These are phyloP conservation scores for Eueides isabella DNA, from an alignment of 1,140 invertebrate species.

Conservation along the genomic window DNA sequence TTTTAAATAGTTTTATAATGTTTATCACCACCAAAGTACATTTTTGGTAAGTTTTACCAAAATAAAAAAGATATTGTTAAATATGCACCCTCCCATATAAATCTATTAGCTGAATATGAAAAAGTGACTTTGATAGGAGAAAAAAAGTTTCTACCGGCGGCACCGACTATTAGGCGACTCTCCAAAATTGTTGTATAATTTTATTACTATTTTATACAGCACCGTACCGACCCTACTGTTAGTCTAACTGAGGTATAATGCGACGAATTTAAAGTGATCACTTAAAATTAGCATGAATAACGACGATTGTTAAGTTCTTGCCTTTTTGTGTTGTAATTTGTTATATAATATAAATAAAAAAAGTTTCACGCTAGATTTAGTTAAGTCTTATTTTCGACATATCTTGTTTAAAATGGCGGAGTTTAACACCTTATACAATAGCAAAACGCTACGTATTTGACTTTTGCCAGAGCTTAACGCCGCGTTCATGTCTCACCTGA, in stretches of 20 bases:
- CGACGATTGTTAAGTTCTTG: not conserved
- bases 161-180: slow-evolving; percentile 12
- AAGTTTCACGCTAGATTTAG: not conserved
- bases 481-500: too few species aligned
- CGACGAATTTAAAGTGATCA: slow-evolving; percentile 16
- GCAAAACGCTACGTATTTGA: too few species aligned
- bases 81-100: slow-evolving; percentile 7
- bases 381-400: too few species aligned
- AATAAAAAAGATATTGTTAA: not conserved
- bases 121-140: not conserved
- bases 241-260: slow-evolving; percentile 19
- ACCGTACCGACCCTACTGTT: slow-evolving; percentile 7
- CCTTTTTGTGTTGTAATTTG: not conserved
- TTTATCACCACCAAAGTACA: not conserved
- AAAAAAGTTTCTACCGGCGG: not conserved
- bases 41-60: not conserved
- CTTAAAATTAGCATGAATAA: slow-evolving; percentile 15
- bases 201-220: slow-evolving; percentile 22
- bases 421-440: too few species aligned
- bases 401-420: too few species aligned
- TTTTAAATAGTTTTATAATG: too few species aligned
- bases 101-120: not conserved
- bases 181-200: slow-evolving; percentile 20
- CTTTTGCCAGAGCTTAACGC: too few species aligned
- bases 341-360: not conserved